Evolutionary conservation across 2,797 vertebrate genomes (phyloP).

Genomic region (Nothura maculosa): DNA sequence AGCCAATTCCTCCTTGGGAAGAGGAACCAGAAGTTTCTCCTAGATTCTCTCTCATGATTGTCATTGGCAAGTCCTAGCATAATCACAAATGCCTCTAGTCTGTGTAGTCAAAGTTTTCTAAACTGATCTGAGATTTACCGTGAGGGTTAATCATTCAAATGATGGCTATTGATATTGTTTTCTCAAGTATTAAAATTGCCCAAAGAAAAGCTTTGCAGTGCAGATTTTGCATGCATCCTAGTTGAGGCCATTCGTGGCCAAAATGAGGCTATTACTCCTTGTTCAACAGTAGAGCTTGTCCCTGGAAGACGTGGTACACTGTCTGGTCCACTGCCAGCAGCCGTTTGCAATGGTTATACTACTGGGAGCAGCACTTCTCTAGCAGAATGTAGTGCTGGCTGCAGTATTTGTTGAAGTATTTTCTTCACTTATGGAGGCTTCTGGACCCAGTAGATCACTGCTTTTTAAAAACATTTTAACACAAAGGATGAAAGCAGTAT

Average conservation of each 20-base stretch:
- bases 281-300: not conserved
- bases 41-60: not conserved
- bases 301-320: not conserved
- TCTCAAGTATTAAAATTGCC: not conserved
- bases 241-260: not conserved
- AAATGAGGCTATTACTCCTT: not conserved
- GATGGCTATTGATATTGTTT: not conserved
- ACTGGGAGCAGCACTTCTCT: not conserved
- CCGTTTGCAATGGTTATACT: not conserved
- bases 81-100: not conserved
- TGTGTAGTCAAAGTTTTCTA: not conserved
- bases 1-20: not conserved
- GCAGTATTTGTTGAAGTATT: not conserved
- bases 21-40: not conserved
- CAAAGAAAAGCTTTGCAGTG: not conserved
- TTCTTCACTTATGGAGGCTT: not conserved
- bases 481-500: not conserved
- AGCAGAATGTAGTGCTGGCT: not conserved
- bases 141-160: not conserved
- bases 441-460: not conserved
- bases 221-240: not conserved
- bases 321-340: not conserved
- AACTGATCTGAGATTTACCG: rapidly evolving
- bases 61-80: not conserved
- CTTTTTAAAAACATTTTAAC: not conserved